Evolutionary conservation across 2,888 invertebrate species (phyloP).

Genomic region (Enchytraeus crypticus): DNA sequence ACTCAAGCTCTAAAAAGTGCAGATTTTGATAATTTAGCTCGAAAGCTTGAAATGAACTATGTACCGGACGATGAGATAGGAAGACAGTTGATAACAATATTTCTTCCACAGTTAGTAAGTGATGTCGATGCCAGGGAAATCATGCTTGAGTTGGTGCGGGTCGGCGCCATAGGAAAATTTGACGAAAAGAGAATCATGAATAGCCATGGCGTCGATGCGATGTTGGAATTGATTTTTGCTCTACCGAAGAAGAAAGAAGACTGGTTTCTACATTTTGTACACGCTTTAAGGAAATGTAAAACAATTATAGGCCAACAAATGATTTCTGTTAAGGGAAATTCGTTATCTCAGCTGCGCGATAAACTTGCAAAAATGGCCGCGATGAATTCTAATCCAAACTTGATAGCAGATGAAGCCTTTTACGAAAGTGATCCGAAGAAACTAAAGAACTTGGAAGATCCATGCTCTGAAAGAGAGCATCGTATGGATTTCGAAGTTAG

Average conservation of each 20-base stretch:
- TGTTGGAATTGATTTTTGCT: neutral
- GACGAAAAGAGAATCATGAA: neutral
- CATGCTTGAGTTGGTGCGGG: neutral
- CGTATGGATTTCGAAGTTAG: too few species aligned
- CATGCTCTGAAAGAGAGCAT: too few species aligned
- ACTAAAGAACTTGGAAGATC: too few species aligned
- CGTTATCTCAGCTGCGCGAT: neutral
- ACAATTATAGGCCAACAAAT: too few species aligned
- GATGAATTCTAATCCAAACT: neutral
- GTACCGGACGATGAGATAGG: constrained; percentile 1
- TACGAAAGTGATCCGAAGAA: too few species aligned
- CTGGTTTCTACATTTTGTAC: constrained; percentile 2
- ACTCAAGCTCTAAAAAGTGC: neutral
- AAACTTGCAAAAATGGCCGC: neutral
- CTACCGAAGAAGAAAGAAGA: neutral
- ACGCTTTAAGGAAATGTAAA: neutral
- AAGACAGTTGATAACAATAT: neutral
- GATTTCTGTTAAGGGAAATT: too few species aligned
- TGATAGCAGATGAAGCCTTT: neutral
- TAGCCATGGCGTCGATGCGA: neutral
- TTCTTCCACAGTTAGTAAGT: neutral
- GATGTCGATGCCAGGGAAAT: neutral
- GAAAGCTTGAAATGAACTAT: neutral
- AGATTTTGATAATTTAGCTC: constrained; percentile 1
- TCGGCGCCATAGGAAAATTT: neutral